phyloP scores from a whole-genome alignment of 2,797 vertebrate species.

The Syngnathus rostellatus region DNA sequence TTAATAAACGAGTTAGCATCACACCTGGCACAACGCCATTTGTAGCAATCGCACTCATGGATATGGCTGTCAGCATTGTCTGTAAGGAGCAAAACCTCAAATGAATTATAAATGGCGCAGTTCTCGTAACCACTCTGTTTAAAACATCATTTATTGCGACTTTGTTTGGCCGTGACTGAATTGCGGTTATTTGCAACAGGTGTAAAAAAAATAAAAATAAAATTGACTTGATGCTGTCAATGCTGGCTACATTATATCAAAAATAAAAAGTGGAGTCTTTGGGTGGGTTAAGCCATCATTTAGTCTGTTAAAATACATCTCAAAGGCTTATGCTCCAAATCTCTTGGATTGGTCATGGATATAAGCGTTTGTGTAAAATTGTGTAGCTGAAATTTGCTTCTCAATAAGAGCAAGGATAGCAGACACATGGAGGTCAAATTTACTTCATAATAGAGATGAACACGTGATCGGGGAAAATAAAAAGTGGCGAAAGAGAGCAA shows the following conservation, averaged over 20 bases:
- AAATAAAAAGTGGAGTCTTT: constrained; percentile 5
- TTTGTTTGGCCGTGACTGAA: too few relatives aligned
- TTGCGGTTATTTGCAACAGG: too few relatives aligned
- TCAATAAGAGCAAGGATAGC: constrained; percentile 9
- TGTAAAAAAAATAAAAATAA: neutral
- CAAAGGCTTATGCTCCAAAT: constrained; percentile 26
- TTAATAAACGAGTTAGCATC: constrained; percentile 2
- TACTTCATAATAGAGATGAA: neutral
- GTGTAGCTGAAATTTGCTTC: constrained; percentile 26
- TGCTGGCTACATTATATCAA: neutral
- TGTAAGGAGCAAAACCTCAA: constrained; percentile 38
- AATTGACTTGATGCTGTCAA: neutral
- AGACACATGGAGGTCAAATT: constrained; percentile 3
- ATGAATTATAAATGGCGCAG: too few relatives aligned
- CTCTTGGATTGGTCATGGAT: constrained; percentile 42
- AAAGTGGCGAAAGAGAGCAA: neutral
- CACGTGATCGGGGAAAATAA: constrained; percentile 5
- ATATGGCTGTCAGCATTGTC: constrained; percentile 97
- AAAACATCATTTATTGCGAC: too few relatives aligned
- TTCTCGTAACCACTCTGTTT: too few relatives aligned
- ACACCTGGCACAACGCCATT: constrained; percentile 96
- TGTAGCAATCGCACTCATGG: constrained; percentile 97
- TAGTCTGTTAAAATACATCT: constrained; percentile 30
- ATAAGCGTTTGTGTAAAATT: constrained; percentile 44
- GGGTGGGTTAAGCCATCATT: constrained; percentile 15